Evolutionary conservation across 2,113 vertebrate genomes (phyloP), one percentile per base, ranked within the genome.

Genomic region (Bolborhynchus lineola): DNA sequence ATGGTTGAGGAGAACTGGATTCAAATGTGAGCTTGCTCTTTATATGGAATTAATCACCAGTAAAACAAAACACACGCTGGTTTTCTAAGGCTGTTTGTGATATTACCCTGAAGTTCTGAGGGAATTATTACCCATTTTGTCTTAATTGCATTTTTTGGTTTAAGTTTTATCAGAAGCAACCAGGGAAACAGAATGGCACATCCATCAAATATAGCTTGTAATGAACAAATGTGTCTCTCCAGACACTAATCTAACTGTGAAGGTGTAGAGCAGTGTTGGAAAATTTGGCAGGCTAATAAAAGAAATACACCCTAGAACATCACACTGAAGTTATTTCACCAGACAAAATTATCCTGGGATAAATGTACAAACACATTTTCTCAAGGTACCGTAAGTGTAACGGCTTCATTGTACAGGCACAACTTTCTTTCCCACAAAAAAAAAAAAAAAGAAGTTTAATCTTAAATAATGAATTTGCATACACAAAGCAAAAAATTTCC

Each of bases 391-490:
- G 49, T 24, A 85, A 53, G 10, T 87, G 44, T n/a, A 88, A 85
- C 28, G 77, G 70, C 33, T 91, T 67, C 81, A 65, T 57, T 68
- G 65, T 11, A 82, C 39, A 87, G 28, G 24, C 33, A 75, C 50
- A 90, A 82, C 46, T 49, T 74, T 9, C 63, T 86, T 81, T 77
- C 71, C 47, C 92, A 89, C 57, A 62, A 64, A 90, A 88, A 87
- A 47, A 62, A 64, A 90, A 88, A 87, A 47, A 74, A 79, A 78
- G 80, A 78, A 64, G 21, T 94, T 86, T 68, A 93, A 33, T 44
- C 41, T 82, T 57, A 87, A 93, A 93, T 93, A 91, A 95, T 92
- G 88, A 84, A 89, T 91, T 92, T 82, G 33, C 68, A 44, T 50
- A 82, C 69, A 49, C 74, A 89, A 95, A 89, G 69, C 35, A 84